phyloP scores from a whole-genome alignment of 2,888 invertebrate genomes.

The Stictocephala bisonia region DNA sequence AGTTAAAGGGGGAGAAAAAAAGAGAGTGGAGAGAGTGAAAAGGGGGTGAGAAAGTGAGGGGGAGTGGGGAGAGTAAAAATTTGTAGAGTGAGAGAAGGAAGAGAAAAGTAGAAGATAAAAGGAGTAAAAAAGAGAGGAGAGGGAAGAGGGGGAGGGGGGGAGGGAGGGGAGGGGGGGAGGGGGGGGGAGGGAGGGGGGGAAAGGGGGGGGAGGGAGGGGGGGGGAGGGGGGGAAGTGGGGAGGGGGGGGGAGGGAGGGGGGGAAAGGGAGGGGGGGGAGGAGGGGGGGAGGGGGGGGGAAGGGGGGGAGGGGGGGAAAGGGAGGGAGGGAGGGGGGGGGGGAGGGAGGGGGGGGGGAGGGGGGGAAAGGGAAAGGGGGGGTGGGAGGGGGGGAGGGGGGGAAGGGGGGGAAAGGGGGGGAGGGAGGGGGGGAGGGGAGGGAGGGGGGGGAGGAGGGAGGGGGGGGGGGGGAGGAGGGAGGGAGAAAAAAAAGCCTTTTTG shows the following conservation, averaged over 20 bases:
- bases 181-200: neutral
- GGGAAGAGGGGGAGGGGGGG: neutral
- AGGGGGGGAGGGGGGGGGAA: neutral
- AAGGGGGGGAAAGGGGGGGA: neutral
- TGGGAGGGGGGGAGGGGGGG: no score
- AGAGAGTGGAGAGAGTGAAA: no score
- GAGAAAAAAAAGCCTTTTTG: neutral
- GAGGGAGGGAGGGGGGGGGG: neutral
- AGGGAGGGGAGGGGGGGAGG: neutral
- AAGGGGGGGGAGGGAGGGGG: neutral
- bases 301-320: neutral
- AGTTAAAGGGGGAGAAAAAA: no score
- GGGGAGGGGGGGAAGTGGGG: neutral
- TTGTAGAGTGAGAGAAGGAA: no score
- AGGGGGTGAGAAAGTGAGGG: no score
- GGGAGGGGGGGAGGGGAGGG: neutral
- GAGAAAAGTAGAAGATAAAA: no score
- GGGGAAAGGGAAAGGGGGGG: neutral
- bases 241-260: no score
- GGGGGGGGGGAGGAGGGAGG: neutral
- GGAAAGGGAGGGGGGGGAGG: neutral
- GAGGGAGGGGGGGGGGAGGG: neutral
- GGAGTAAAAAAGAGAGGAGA: no score
- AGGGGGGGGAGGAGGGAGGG: neutral
- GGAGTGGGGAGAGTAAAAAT: no score